Base-by-base conservation (phyloP, 2,113 vertebrate species). In the Calyptomena viridis region DNA sequence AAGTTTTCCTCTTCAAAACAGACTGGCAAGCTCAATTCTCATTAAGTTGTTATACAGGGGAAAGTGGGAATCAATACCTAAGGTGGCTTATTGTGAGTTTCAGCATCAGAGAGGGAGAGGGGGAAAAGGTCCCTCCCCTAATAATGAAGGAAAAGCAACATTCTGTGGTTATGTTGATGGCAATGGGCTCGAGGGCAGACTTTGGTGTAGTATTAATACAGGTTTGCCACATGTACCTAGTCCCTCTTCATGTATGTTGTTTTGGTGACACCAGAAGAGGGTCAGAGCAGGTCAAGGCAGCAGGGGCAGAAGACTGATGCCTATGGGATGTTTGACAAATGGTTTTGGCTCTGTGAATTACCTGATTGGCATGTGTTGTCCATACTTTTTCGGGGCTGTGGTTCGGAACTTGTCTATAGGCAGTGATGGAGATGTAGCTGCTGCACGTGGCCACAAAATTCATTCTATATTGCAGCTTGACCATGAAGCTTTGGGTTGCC, bases 141-240 rank as follows among this genome's bases (percentile, higher is more conserved):
- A 25, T 33, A 72, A 14, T 6, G 19, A 40, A 50, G 14, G 19
- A 37, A 69, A 89, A 33, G 2, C 2, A 1, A 13, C 0, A 1
- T n/a, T 76, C 31, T 55, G 30, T 49, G 22, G 7, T 75, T 89
- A 15, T 0, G 1, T 33, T 67, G 42, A 37, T 39, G n/a, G 39
- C 18, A 53, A 1, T 6, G 16, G 33, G 23, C 35, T 67, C 20
- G 46, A 67, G 46, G 35, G 40, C 30, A 53, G 56, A 22, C 46
- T 20, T 67, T 28, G 23, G 39, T 68, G 79, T 11, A 17, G 27
- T 24, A 21, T 79, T 55, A 42, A 19, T 44, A 11, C 6, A 42
- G 19, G 14, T 53, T 68, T 89, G 44, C 49, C 37, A 9, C 1
- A 0, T 35, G 64, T 63, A 19, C 56, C 21, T 10, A 6, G 33